Evolutionary conservation across 2,888 invertebrate species (phyloP), one percentile per base, ranked within the genome.

Genomic region (Lagria hirta): DNA sequence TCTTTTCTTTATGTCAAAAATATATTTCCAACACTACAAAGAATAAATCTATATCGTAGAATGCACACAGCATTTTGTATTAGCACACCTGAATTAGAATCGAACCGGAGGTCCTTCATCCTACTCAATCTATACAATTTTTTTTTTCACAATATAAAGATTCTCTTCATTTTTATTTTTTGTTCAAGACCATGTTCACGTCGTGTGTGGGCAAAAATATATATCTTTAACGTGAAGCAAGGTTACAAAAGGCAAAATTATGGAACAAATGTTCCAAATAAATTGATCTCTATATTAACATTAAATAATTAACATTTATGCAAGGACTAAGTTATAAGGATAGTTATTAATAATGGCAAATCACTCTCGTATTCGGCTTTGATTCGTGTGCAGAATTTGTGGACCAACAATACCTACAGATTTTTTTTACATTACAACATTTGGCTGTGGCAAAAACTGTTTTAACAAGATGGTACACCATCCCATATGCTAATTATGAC

Each of bases 1-100:
- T 64, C 59, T 59, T 54, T 58, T 59, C 58, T 52, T 55, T 64
- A 64, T 65, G 66, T 65, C 64, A 69, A 69, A 68, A 69, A 69
- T 68, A 69, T 69, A 69, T 58, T 63, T 66, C 60, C 58, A 66
- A 64, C 60, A 64, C 66, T 66, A 63, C 64, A 61, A 60, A 62
- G 62, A 62, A 58, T 63, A 61, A 46, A 48, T 33, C 50, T 54
- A 52, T 42, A 37, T 45, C 40, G 29, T 34, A 51, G 20, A 62
- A 60, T 60, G 59, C 60, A 58, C 59, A 61, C 61, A 58, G 30
- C 35, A 33, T 36, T 13, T 10, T 44, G 24, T 26, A 18, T 35
- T 30, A 38, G 44, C 38, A 33, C 44, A 38, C 38, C 33, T 34
- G 36, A 30, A 32, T 16, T 29, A 16, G 37, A 37, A 30, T 30